Base-by-base conservation (phyloP, 2,113 vertebrate genomes). In the Petroica traversi region DNA sequence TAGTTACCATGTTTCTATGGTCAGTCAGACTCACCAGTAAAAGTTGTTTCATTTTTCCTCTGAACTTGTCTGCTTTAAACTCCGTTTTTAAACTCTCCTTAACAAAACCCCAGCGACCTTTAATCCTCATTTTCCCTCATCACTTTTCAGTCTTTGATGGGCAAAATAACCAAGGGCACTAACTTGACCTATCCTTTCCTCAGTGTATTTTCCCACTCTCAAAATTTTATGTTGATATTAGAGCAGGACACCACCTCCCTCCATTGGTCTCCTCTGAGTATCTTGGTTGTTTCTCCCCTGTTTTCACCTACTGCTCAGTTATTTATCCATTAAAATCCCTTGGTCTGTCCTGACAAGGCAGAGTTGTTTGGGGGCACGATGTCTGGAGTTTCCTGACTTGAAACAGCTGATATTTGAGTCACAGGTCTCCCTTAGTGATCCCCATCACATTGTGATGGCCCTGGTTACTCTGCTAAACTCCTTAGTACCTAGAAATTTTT, bases 321-420 rank as follows among this genome's bases (percentile, higher is more conserved):
- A 51, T 59, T 84, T 19, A 57, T 31, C 0, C 1, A 34, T n/a
- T 43, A 29, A 41, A 84, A 22, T 4, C 28, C 52, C 14, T 17
- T 1, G 0, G 16, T 55, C 36, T 13, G 61, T 69, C 57, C 45
- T 71, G 48, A 17, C 26, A 40, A 26, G 49, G 29, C 34, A 54
- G 81, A 63, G n/a, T 8, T 38, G 9, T 33, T 55, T 1, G 0
- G 34, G 18, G 22, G 45, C 24, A 2, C 38, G 52, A 19, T 23
- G 28, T 52, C 51, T 79, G 20, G 14, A 8, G 38, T 54, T 23
- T 51, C 46, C 54, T 38, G 5, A 2, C 24, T 16, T 41, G 48
- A 36, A 71, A 33, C 0, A 1, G 5, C 4, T 40, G 29, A 5
- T 4, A 1, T 49, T 58, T 26, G 66, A 58, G 57, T 54, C 29